A percentile compares a stretch with the other conserved stretches of the same genome.
Evolutionary conservation across 2,888 invertebrate genomes (phyloP).

Genomic region (Hypsopygia costalis): DNA sequence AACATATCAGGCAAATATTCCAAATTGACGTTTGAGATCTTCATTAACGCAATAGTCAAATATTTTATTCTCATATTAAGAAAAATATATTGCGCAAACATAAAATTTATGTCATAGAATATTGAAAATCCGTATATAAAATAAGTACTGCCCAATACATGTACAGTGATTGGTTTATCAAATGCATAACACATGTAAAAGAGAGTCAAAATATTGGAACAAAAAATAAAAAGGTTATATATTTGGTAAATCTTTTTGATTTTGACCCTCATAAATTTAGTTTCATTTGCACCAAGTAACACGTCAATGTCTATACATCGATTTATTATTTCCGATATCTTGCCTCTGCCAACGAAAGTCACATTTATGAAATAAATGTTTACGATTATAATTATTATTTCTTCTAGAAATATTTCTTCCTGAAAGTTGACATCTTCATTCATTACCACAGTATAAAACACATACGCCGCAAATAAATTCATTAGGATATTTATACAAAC

Average conservation of each 20-base stretch:
- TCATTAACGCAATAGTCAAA: slow-evolving; percentile 4
- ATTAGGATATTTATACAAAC: not conserved
- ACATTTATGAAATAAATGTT: not conserved
- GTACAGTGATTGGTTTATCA: not conserved
- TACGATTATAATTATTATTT: not conserved
- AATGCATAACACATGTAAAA: not conserved
- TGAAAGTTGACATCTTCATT: not conserved
- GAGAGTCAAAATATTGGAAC: not conserved
- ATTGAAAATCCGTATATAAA: not conserved
- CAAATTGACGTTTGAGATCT: not conserved
- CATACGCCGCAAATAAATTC: not conserved
- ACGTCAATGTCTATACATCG: not conserved
- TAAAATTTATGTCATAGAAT: not conserved
- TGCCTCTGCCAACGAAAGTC: not conserved
- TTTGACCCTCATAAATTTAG: slow-evolving; percentile 1
- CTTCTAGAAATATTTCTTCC: not conserved
- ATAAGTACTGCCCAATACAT: not conserved
- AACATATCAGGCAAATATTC: slow-evolving; percentile 3
- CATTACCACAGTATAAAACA: not conserved
- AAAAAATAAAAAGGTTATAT: not conserved
- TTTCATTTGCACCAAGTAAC: not conserved
- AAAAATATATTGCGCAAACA: not conserved
- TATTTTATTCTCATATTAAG: slow-evolving; percentile 2
- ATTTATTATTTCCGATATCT: not conserved
- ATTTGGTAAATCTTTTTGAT: not conserved